phyloP scores from a whole-genome alignment of 2,113 vertebrate genomes.

The Baryphthengus martii region DNA sequence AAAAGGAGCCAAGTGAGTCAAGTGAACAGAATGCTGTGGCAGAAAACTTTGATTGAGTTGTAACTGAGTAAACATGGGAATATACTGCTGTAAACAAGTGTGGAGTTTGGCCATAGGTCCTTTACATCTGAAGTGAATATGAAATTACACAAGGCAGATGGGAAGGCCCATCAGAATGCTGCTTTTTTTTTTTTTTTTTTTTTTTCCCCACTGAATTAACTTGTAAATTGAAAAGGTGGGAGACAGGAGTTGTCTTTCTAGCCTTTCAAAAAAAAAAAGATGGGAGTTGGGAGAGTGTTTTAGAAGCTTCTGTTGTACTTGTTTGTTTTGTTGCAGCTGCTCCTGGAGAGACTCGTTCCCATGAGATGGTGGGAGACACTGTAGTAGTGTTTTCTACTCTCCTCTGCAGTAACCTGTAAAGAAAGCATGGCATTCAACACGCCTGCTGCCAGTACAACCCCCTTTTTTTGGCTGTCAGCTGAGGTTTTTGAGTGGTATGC shows the following conservation, averaged over 20 bases:
- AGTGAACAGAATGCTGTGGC: slow-evolving; percentile 16
- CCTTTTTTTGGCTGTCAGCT: not conserved
- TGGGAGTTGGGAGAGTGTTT: not conserved
- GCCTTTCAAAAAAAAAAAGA: not conserved
- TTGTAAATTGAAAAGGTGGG: not conserved
- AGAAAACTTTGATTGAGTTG: not conserved
- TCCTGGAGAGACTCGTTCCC: not conserved
- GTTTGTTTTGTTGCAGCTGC: not conserved
- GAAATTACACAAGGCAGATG: not conserved
- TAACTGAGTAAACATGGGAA: slow-evolving; percentile 11
- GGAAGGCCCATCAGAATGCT: not conserved
- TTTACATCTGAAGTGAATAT: not conserved
- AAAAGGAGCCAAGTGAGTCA: slow-evolving; percentile 6
- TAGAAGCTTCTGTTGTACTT: not conserved
- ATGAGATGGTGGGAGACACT: not conserved
- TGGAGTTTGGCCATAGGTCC: not conserved
- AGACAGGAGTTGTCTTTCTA: not conserved
- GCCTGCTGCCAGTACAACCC: not conserved
- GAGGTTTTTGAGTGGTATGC: not conserved
- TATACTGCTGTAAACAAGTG: slow-evolving; percentile 11
- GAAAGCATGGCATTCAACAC: fast-evolving
- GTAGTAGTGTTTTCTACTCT: not conserved
- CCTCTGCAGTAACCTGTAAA: not conserved
- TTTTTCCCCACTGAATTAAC: not conserved
- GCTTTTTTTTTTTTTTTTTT: no score